Evolutionary conservation across 2,888 invertebrate genomes (phyloP).

Genomic region (Prenolepis imparis): DNA sequence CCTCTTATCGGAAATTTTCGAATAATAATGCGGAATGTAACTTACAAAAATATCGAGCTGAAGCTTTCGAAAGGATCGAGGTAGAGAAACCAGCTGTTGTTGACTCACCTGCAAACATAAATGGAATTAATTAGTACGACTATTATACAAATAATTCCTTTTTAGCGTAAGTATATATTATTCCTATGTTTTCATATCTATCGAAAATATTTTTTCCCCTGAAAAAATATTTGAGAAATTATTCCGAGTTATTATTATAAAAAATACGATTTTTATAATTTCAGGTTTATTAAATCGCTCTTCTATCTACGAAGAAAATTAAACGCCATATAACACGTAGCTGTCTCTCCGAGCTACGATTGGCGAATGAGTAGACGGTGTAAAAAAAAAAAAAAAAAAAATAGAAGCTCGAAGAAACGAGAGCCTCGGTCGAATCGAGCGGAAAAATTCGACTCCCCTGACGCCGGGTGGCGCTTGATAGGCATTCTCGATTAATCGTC

Average conservation of each 20-base stretch:
- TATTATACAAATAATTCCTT: neutral
- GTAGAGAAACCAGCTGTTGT: neutral
- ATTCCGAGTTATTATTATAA: neutral
- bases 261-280: neutral
- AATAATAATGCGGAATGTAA: slow-evolving; percentile 7
- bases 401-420: neutral
- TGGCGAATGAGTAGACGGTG: slow-evolving; percentile 33
- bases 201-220: neutral
- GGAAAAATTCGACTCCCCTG: slow-evolving; percentile 42
- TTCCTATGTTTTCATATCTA: neutral
- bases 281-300: neutral
- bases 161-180: neutral
- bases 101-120: slow-evolving; percentile 36
- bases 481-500: slow-evolving; percentile 74
- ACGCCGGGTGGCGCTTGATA: slow-evolving; percentile 24
- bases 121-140: slow-evolving; percentile 6
- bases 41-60: slow-evolving; percentile 6
- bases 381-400: slow-evolving; percentile 60
- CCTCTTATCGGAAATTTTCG: slow-evolving; percentile 4
- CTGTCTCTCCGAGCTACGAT: neutral
- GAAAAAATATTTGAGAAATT: neutral
- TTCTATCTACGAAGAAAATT: slow-evolving; percentile 1
- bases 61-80: neutral
- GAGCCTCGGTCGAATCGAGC: slow-evolving; percentile 35
- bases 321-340: slow-evolving; percentile 1